Percentiles rank a stretch among this genome's conserved stretches.
Conservation (phyloP, 2,113 vertebrate species). For the Trichomycterus rosablanca region DNA sequence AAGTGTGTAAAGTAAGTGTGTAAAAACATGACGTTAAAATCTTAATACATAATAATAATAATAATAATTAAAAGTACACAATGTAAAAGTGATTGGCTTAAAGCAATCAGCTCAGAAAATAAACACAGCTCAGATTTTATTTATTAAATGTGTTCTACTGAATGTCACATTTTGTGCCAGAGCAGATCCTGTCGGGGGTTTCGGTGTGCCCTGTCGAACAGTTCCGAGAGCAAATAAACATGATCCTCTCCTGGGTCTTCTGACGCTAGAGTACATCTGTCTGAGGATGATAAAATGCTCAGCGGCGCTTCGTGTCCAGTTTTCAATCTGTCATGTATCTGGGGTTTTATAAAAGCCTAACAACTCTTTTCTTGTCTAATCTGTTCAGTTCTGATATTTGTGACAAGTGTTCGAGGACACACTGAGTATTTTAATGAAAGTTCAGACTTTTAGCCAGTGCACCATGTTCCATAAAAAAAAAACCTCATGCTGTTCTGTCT, state of each 20-base stretch:
- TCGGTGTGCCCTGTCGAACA: neutral
- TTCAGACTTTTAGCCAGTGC: neutral
- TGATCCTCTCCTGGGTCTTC: conserved; percentile 5
- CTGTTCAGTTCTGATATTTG: neutral
- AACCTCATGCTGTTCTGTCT: neutral
- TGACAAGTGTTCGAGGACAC: neutral
- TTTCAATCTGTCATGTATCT: conserved; percentile 6
- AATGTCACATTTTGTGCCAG: neutral
- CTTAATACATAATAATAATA: too few species aligned
- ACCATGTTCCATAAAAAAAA: neutral
- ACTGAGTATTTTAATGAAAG: neutral
- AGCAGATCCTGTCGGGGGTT: neutral
- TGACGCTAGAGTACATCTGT: neutral
- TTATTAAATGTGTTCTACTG: neutral
- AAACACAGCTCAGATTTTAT: neutral
- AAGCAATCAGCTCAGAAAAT: too few species aligned
- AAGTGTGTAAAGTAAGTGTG: too few species aligned
- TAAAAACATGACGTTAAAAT: too few species aligned
- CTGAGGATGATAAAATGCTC: conserved; percentile 1
- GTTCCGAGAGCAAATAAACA: conserved; percentile 4
- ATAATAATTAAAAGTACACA: too few species aligned
- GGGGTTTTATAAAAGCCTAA: conserved; percentile 5
- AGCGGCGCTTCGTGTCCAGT: neutral
- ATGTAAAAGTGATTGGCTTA: too few species aligned
- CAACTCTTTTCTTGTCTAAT: conserved; percentile 10